Base-by-base conservation (phyloP, 1,140 invertebrate genomes). In the Tetramorium simillimum region DNA sequence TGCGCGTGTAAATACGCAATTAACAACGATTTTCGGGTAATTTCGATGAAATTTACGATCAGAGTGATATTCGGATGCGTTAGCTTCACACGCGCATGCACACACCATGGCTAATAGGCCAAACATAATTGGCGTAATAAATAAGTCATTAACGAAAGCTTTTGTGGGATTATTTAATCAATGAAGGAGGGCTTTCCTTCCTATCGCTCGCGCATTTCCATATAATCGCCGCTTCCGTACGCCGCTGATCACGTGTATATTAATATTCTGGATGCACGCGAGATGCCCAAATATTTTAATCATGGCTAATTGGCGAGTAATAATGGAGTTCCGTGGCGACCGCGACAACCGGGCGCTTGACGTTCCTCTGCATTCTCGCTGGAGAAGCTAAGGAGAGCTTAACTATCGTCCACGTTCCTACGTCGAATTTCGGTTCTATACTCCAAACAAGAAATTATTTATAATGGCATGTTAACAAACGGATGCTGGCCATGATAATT, bases 201-300 rank as follows among this genome's bases (percentile, higher is more conserved):
- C 92, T 92, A 92, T 93, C 93, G 88, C 92, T 92, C 90, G 80
- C 81, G 91, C 86, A 95, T 95, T 95, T 94, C 93, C 94, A 95
- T 95, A 94, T 94, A 94, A 94, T 93, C 92, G 93, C 91, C 92
- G 88, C 81, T 89, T 18, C 81, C 72, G 63, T 46, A 24, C 76
- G 86, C 85, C 88, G 85, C 65, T 89, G 76, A 89, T 92, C 91
- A 94, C 92, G 92, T 92, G 92, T 94, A 93, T 94, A 95, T 95
- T 95, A 95, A 95, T 95, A 95, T 93, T 94, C 92, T 89, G 93
- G 92, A 93, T 95, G 93, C 94, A 95, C 94, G 93, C 94, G 89
- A 95, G 94, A 94, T 92, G 92, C 94, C 94, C 90, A 95, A 95
- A 95, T 95, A 95, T 95, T 95, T 95, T 95, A 95, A 95, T 95